Evolutionary conservation across 2,797 vertebrate species (phyloP).

Genomic region (Onychomys leucogaster): DNA sequence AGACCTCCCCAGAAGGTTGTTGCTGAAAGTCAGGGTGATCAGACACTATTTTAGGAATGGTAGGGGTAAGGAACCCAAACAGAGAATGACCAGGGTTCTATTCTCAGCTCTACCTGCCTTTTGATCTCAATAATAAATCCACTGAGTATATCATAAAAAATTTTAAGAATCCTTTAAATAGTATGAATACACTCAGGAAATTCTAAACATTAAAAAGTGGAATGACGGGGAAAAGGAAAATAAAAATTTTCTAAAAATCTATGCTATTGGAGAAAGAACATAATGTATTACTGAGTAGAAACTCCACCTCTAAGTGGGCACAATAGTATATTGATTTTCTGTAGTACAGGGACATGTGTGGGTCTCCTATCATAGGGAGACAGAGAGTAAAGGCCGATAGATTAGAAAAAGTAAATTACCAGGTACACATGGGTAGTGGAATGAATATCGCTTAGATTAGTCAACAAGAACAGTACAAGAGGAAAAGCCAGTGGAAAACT

Average conservation of each 20-base stretch:
- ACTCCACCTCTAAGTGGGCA: background rate
- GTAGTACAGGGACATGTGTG: background rate
- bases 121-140: background rate
- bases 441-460: background rate
- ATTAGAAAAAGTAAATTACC: background rate
- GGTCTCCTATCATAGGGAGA: background rate
- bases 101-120: background rate
- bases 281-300: background rate
- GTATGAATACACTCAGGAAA: background rate
- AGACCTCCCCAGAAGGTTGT: background rate
- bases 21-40: background rate
- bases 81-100: background rate
- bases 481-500: background rate
- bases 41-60: background rate
- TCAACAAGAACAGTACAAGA: conserved; percentile 1
- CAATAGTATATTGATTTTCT: conserved; percentile 17
- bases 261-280: conserved; percentile 2
- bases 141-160: background rate
- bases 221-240: background rate
- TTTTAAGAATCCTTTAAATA: background rate
- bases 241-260: background rate
- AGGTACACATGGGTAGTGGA: conserved; percentile 32
- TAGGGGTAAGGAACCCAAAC: background rate
- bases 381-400: background rate
- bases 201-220: conserved; percentile 7